Evolutionary conservation across 2,888 invertebrate species (phyloP).

Genomic region (Hemithea aestivaria): DNA sequence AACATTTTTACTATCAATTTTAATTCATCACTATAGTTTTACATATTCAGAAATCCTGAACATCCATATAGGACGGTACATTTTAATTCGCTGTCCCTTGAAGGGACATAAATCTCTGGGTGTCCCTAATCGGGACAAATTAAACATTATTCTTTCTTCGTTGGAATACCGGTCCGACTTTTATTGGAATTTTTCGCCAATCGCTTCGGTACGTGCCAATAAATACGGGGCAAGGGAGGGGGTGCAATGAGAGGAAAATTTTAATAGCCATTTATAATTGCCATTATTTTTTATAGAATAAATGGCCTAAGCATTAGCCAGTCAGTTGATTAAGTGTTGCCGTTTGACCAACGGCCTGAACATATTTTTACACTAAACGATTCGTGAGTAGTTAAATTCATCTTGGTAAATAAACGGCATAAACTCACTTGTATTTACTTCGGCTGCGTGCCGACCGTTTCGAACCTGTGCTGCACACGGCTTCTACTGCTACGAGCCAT

Average conservation of each 20-base stretch:
- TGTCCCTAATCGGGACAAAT: constrained; percentile 61
- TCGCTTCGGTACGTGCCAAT: constrained; percentile 72
- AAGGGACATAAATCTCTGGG: constrained; percentile 54
- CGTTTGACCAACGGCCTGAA: no score
- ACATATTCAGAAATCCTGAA: no score
- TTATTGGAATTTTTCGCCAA: constrained; percentile 76
- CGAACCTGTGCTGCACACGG: no score
- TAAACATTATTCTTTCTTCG: constrained; percentile 74
- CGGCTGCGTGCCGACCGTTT: no score
- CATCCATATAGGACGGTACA: neutral
- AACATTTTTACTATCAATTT: no score
- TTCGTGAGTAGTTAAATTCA: no score
- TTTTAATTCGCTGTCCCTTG: constrained; percentile 20
- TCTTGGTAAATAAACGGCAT: no score
- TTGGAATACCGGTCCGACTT: constrained; percentile 62
- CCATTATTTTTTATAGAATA: neutral
- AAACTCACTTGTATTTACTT: no score
- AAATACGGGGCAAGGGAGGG: constrained; percentile 50
- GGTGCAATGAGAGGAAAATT: constrained; percentile 9
- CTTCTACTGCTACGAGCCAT: no score
- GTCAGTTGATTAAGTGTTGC: no score
- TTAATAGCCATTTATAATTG: constrained; percentile 1
- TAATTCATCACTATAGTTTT: no score
- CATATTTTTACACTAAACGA: no score
- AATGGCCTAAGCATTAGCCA: neutral